phyloP scores from a whole-genome alignment of 2,113 vertebrate genomes.

The Dasyornis broadbenti region DNA sequence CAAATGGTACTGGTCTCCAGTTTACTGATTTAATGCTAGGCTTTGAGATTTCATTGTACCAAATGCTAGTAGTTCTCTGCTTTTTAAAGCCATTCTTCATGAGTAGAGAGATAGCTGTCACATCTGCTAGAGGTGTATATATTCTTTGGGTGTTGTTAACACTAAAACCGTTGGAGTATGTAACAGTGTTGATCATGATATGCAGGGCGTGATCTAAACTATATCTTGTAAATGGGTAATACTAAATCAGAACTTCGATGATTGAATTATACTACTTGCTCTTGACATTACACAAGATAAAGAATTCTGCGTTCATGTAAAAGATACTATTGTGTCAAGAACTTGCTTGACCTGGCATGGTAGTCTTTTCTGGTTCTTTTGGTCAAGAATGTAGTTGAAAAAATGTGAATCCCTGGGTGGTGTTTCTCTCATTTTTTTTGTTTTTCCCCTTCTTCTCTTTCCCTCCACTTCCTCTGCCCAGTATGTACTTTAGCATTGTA shows the following conservation, averaged over 20 bases:
- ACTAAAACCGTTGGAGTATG: not conserved
- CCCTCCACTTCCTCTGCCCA: fast-evolving
- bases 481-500: not conserved
- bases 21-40: not conserved
- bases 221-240: not conserved
- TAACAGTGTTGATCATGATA: not conserved
- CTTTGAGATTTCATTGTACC: not conserved
- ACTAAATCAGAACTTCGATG: not conserved
- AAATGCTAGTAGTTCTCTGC: not conserved
- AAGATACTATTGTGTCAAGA: not conserved
- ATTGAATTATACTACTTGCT: not conserved
- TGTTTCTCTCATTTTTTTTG: not conserved
- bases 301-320: not conserved
- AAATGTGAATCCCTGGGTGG: not conserved
- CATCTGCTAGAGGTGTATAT: not conserved
- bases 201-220: not conserved
- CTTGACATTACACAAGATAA: not conserved
- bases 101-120: not conserved
- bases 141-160: not conserved
- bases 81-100: not conserved
- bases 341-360: not conserved
- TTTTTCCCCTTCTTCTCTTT: not conserved
- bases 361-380: not conserved
- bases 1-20: not conserved
- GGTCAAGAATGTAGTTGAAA: not conserved